Base-by-base conservation (phyloP, 2,113 vertebrate species). In the Centropus bengalensis region DNA sequence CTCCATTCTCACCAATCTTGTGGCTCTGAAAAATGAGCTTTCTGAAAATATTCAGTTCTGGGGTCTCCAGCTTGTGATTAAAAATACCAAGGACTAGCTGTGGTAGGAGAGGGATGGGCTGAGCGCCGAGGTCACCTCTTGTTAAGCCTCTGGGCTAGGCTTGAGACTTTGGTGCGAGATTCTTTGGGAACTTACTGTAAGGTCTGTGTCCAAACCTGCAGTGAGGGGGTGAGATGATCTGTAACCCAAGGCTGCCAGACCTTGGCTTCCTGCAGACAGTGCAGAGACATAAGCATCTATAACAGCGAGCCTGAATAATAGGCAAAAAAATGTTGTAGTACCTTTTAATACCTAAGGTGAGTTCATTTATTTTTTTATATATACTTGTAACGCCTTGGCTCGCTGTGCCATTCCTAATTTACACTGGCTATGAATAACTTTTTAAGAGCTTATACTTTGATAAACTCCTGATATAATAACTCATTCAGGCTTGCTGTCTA, bases 391-490 rank as follows among this genome's bases (percentile, higher is more conserved):
- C 33, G 16, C 66, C 47, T 75, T 78, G 38, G 51, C 28, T 83
- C 82, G 60, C 36, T 17, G 9, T 23, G 27, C 47, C 27, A 9
- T 60, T 84, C 66, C 77, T 75, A 33, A 84, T 71, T 89, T 75
- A 45, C 33, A 17, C 32, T 9, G 20, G 18, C 32, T 55, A 54
- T 79, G 44, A 82, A 32, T 18, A 73, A 22, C 15, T 75, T 79
- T 71, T 82, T n/a, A 76, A 82, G 81, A 74, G 24, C 76, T 89
- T 68, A 51, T 20, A 71, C 14, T 62, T 82, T 79, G 84, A 82
- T 69, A 87, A 82, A 92, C 75, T 70, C 44, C 26, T 71, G 66
- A 91, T 81, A 91, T 86, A 75, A 71, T 64, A 3, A 9, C 54
- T 85, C 52, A 47, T 83, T 87, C 58, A 22, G 69, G 45, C 79